Evolutionary conservation across 64 coral and sea anemone species (phyloP).

Genomic region (Astreopora myriophthalma): DNA sequence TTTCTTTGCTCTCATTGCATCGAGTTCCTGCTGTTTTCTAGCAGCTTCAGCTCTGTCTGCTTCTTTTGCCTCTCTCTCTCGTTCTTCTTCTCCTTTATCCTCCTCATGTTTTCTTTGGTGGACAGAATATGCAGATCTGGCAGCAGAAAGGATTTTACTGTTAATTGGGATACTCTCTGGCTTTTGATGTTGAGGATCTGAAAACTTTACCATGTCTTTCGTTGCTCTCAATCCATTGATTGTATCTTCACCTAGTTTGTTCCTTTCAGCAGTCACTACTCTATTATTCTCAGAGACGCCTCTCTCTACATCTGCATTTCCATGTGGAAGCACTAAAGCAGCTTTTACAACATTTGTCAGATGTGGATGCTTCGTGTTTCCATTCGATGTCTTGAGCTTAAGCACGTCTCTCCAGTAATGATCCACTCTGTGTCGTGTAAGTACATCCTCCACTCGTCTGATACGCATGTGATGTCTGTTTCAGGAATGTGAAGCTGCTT

Average conservation of each 20-base stretch:
- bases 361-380: not conserved
- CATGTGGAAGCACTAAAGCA: not conserved
- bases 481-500: not conserved
- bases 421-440: not conserved
- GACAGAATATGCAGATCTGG: too few species aligned
- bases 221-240: not conserved
- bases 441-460: not conserved
- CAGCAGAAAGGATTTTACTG: too few species aligned
- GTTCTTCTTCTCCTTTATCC: too few species aligned
- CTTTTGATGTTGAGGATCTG: not conserved
- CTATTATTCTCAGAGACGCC: not conserved
- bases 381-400: not conserved
- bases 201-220: not conserved
- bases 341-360: not conserved
- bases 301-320: slow-evolving; percentile 3
- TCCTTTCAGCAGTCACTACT: not conserved
- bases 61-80: too few species aligned
- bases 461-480: not conserved
- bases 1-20: too few species aligned
- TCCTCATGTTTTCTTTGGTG: too few species aligned
- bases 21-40: too few species aligned
- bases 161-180: not conserved
- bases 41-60: too few species aligned
- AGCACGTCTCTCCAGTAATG: not conserved
- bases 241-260: not conserved